phyloP scores from a whole-genome alignment of 2,888 invertebrate species.

The Loripinus fragilis region DNA sequence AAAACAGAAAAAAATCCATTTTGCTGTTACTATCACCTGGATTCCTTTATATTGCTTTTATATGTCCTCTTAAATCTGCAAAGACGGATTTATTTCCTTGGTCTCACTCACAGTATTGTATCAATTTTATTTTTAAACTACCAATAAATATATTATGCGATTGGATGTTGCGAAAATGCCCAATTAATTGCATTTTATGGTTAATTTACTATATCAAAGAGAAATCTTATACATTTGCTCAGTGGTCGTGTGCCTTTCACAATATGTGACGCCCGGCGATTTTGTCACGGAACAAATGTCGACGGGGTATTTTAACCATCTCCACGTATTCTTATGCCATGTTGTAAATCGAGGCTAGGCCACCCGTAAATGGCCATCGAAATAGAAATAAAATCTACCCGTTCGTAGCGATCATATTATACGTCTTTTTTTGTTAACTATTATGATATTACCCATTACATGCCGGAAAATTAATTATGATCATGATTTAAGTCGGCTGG shows the following conservation, averaged over 20 bases:
- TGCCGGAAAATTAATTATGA: no score
- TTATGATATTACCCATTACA: no score
- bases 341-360: not conserved
- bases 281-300: constrained; percentile 15
- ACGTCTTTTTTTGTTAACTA: no score
- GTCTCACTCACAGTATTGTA: constrained; percentile 11
- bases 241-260: constrained; percentile 8
- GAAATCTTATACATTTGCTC: constrained; percentile 11
- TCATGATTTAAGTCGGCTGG: no score
- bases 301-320: not conserved
- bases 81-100: not conserved
- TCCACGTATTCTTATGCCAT: not conserved
- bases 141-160: constrained; percentile 2
- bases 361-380: not conserved
- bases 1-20: no score
- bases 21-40: no score
- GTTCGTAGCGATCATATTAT: no score
- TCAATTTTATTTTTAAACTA: not conserved
- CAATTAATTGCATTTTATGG: constrained; percentile 18
- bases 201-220: constrained; percentile 7
- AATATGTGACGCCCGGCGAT: not conserved
- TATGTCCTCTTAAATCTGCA: no score
- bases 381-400: not conserved
- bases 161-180: constrained; percentile 3
- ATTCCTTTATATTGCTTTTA: no score